These are phyloP conservation scores for Cecropterus lyciades DNA, from an alignment of 1,140 invertebrate species.

Conservation along the genomic window DNA sequence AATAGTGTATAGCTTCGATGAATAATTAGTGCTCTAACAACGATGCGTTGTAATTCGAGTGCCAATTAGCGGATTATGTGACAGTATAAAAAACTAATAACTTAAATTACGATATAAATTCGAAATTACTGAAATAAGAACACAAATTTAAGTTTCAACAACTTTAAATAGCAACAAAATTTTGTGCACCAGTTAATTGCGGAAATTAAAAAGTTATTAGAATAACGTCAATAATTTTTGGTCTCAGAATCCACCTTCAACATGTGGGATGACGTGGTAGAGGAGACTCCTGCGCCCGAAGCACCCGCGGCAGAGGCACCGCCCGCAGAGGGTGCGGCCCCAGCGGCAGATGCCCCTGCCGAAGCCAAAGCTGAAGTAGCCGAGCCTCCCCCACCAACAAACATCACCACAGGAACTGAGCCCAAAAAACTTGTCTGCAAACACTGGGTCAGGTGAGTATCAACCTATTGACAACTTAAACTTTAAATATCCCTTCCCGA, in stretches of 20 bases:
- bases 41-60: conserved; percentile 28
- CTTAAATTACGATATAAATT: too few species aligned
- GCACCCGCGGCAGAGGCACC: conserved; percentile 47
- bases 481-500: too few species aligned
- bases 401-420: conserved; percentile 76
- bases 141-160: too few species aligned
- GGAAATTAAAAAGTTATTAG: too few species aligned
- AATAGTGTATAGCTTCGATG: conserved; percentile 21
- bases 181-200: too few species aligned
- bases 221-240: not conserved
- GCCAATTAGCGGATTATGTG: conserved; percentile 40
- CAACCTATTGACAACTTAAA: not conserved
- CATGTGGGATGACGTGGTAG: conserved; percentile 79
- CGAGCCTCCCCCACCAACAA: conserved; percentile 85
- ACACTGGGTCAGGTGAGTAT: conserved; percentile 89
- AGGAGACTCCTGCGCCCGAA: conserved; percentile 59
- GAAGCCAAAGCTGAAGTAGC: conserved; percentile 77
- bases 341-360: conserved; percentile 62
- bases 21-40: conserved; percentile 27
- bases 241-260: conserved; percentile 64
- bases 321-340: conserved; percentile 52
- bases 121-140: too few species aligned
- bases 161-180: too few species aligned
- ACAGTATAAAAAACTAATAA: not conserved
- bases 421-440: conserved; percentile 86